These are phyloP conservation scores for Trilocha varians DNA, from an alignment of 2,888 invertebrate genomes.

Conservation along the genomic window DNA sequence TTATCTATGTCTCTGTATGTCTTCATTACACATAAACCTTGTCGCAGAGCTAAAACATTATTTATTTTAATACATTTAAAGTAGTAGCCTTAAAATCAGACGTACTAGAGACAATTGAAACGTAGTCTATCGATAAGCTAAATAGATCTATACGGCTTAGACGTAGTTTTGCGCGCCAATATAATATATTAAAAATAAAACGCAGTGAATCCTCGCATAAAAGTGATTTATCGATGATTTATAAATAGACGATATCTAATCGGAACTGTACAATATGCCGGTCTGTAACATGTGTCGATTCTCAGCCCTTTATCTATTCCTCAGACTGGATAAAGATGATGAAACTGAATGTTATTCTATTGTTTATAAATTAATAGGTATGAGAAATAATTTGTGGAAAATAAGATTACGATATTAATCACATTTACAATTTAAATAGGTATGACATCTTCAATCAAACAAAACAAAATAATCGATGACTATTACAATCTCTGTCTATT, in stretches of 20 bases:
- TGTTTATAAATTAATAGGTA: not conserved
- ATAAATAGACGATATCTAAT: not conserved
- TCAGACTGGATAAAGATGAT: not conserved
- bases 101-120: no score
- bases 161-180: not conserved
- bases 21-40: no score
- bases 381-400: no score
- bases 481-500: no score
- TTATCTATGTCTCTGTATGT: no score
- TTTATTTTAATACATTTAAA: no score
- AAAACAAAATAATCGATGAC: no score
- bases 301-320: not conserved
- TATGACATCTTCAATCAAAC: no score
- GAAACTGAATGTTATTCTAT: not conserved
- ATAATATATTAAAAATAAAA: not conserved
- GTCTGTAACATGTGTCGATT: not conserved
- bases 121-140: constrained; percentile 1
- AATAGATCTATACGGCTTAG: constrained; percentile 4
- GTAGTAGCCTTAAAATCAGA: no score
- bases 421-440: no score
- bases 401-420: no score
- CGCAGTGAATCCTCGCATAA: not conserved
- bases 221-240: not conserved
- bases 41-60: no score
- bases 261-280: not conserved